These are phyloP conservation scores for Enteromius paludinosus DNA, from an alignment of 2,797 vertebrate species.

Conservation along the genomic window DNA sequence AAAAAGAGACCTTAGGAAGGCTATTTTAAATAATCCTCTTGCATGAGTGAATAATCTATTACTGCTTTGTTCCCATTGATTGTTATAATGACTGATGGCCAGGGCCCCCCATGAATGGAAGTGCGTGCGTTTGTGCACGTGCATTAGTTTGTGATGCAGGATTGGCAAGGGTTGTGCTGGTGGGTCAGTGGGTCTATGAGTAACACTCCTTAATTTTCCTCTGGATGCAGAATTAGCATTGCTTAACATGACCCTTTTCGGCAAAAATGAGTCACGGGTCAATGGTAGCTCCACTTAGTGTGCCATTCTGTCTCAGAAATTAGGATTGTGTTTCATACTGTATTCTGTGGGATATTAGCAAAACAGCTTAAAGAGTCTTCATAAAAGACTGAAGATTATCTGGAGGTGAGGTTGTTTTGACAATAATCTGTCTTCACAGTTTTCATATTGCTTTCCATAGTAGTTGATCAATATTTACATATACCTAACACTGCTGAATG, in stretches of 20 bases:
- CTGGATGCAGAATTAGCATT: neutral
- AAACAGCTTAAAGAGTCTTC: neutral
- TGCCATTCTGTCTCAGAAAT: neutral
- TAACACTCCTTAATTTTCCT: neutral
- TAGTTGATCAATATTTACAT: neutral
- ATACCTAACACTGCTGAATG: neutral
- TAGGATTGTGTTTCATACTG: neutral
- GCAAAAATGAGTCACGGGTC: neutral
- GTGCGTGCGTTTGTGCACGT: slow-evolving; percentile 30
- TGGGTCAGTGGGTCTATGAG: neutral
- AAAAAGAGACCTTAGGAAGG: too few species aligned
- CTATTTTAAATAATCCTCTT: neutral
- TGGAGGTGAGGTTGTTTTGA: neutral
- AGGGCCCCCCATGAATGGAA: slow-evolving; percentile 50
- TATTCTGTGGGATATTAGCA: neutral
- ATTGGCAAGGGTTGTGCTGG: slow-evolving; percentile 12
- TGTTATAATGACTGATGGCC: slow-evolving; percentile 45
- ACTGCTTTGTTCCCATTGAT: slow-evolving; percentile 16
- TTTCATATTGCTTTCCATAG: neutral
- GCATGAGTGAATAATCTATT: neutral
- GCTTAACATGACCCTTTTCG: slow-evolving; percentile 21
- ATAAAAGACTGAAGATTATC: neutral
- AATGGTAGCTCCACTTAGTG: neutral
- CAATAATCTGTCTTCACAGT: neutral
- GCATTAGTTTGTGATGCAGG: neutral